Evolutionary conservation across 2,797 vertebrate species (phyloP).

Genomic region (Xyrichtys novacula): DNA sequence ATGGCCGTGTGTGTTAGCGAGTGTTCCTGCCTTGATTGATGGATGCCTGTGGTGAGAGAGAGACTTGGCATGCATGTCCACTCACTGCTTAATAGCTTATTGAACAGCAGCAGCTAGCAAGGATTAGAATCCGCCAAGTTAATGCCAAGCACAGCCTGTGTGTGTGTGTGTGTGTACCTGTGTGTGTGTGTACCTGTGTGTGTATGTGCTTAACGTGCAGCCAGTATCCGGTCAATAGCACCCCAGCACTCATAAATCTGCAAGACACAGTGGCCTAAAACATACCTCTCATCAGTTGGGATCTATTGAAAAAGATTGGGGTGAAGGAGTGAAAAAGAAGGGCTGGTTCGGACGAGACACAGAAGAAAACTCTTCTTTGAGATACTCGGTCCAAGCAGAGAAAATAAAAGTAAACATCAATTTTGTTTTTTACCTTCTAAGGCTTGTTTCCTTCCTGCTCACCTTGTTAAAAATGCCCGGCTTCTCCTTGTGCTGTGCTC

Average conservation of each 20-base stretch:
- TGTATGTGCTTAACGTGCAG: constrained; percentile 69
- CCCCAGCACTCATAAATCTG: constrained; percentile 74
- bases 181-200: constrained; percentile 8
- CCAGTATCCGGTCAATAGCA: constrained; percentile 72
- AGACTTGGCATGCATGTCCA: constrained; percentile 83
- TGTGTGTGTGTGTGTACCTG: constrained; percentile 15
- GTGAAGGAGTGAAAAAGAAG: constrained; percentile 1
- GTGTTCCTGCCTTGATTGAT: constrained; percentile 77
- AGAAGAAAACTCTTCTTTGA: constrained; percentile 29
- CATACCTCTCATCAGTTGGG: constrained; percentile 80
- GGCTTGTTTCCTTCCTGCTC: constrained; percentile 5
- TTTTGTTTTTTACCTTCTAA: constrained; percentile 10
- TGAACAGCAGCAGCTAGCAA: constrained; percentile 78
- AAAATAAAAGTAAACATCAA: constrained; percentile 16
- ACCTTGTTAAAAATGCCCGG: constrained; percentile 18
- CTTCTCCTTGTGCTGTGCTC: constrained; percentile 9
- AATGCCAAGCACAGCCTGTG: constrained; percentile 55
- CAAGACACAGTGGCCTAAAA: constrained; percentile 78
- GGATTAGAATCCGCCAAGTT: constrained; percentile 82
- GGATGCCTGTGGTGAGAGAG: constrained; percentile 68
- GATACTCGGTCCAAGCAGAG: constrained; percentile 13
- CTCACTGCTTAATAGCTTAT: constrained; percentile 86
- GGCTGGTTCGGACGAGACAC: no score
- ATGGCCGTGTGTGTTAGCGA: constrained; percentile 36
- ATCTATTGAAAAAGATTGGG: constrained; percentile 73